Base-by-base conservation (phyloP, 1,140 invertebrate species). In the Berghia stephanieae region DNA sequence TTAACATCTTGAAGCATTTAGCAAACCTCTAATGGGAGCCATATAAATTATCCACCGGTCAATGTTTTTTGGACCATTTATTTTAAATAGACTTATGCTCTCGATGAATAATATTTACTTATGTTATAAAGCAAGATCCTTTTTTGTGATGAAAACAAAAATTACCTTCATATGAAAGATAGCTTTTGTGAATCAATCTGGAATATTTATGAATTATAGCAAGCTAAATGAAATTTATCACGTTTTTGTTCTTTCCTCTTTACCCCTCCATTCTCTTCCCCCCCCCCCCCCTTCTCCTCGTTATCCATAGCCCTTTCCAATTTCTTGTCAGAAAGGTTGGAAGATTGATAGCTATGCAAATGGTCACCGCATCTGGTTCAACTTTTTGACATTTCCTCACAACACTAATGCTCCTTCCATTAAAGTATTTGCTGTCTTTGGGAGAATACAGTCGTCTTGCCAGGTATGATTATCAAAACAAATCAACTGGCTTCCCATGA, bases 271-370 rank as follows among this genome's bases (percentile, higher is more conserved):
- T n/a, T n/a, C n/a, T n/a, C n/a, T n/a, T n/a, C n/a, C n/a, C n/a
- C n/a, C n/a, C n/a, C n/a, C n/a, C n/a, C n/a, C n/a, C n/a, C n/a
- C n/a, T n/a, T n/a, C n/a, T n/a, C n/a, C n/a, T n/a, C n/a, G n/a
- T n/a, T n/a, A n/a, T n/a, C n/a, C n/a, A n/a, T 79, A 87, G 86
- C 81, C 83, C 60, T 87, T 87, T 79, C 85, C 86, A 36, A 79
- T 86, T 42, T 80, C 81, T 42, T 81, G 77, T 57, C 77, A 83
- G 27, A 84, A 83, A 46, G 85, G 85, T 13, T 87, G 86, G 86
- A 85, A 82, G 63, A 79, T 86, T 21, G 75, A 84, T 71, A 77
- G 78, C 38, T 81, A 81, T 52, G 67, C 75, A 18, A 76, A 84
- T 75, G 83, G 81, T 31, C 79, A 79, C 55, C 75, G 84, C 13